phyloP scores from a whole-genome alignment of 2,888 invertebrate genomes.

The Drosophila kuntzei region DNA sequence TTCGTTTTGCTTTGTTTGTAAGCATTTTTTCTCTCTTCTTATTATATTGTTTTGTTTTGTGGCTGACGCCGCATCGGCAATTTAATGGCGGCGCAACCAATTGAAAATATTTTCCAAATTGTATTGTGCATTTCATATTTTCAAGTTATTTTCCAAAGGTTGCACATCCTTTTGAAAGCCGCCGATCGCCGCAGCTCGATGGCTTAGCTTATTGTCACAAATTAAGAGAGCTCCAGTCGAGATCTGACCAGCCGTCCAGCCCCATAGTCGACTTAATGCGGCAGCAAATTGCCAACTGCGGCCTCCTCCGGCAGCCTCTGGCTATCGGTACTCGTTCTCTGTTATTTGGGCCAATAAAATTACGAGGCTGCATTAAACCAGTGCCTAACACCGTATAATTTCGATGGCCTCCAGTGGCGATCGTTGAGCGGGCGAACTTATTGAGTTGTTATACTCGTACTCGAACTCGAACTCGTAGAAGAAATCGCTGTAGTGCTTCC shows the following conservation, averaged over 20 bases:
- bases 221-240: conserved; percentile 60
- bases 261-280: conserved; percentile 36
- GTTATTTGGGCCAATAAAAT: conserved; percentile 83
- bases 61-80: conserved; percentile 51
- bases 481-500: conserved; percentile 34
- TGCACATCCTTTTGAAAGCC: conserved; percentile 65
- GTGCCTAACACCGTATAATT: conserved; percentile 72
- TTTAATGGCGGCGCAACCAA: conserved; percentile 78
- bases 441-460: conserved; percentile 47
- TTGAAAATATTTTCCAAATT: conserved; percentile 79
- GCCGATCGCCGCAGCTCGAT: conserved; percentile 47
- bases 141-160: conserved; percentile 54
- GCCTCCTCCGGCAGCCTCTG: conserved; percentile 35
- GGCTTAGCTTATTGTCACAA: conserved; percentile 76
- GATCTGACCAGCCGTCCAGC: conserved; percentile 38
- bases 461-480: conserved; percentile 4
- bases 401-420: conserved; percentile 52
- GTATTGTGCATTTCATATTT: conserved; percentile 74
- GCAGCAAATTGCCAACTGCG: conserved; percentile 62
- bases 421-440: conserved; percentile 28
- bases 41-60: conserved; percentile 28
- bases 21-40: conserved; percentile 16
- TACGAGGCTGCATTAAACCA: conserved; percentile 66
- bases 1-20: conserved; percentile 53
- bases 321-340: conserved; percentile 50